Evolutionary conservation across 2,113 vertebrate species (phyloP), one percentile per base, ranked within the genome.

Genomic region (Rhadina sibilatrix): DNA sequence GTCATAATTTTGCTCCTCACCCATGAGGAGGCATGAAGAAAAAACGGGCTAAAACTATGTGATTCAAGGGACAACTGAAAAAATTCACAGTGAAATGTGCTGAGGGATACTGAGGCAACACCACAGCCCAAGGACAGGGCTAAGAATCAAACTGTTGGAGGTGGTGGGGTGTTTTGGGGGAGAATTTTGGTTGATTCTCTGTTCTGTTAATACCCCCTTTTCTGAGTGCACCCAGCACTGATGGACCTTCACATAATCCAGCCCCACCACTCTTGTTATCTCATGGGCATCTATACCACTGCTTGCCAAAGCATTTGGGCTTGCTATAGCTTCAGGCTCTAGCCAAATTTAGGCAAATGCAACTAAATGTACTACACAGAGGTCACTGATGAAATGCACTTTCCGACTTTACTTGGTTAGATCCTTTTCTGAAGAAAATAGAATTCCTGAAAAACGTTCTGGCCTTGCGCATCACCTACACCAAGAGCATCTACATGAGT

Each of bases 151-250:
- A 50, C 9, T 63, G 27, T 7, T 75, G 33, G 27, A 79, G 60
- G 28, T 0, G 2, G 17, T 2, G 31, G 15, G 35, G 1, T 0
- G 10, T 42, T 53, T 8, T 1, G 1, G 17, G 24, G 20, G 65
- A 61, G 7, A 6, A 31, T 56, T 91, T 91, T 27, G 33, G 12
- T 33, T 1, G 2, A 9, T 24, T 82, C n/a, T 87, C 37, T 87
- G 8, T 46, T 61, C 60, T 75, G 25, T 40, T 37, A 28, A 31
- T 9, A 35, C 5, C 8, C 6, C 5, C 15, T 61, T 28, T 31
- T 68, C 20, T 2, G 3, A 35, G 19, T 64, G 31, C 24, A 57
- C 5, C 28, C 0, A 0, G 40, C 33, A 60, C 17, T 0, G 2
- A 46, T 2, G 13, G 25, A 80, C 30, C 28, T 89, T 50, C 4